A percentile compares a stretch with the other conserved stretches of the same genome.
These are phyloP conservation scores for Syngnathus floridae DNA, from an alignment of 2,113 vertebrate species.

Conservation along the genomic window DNA sequence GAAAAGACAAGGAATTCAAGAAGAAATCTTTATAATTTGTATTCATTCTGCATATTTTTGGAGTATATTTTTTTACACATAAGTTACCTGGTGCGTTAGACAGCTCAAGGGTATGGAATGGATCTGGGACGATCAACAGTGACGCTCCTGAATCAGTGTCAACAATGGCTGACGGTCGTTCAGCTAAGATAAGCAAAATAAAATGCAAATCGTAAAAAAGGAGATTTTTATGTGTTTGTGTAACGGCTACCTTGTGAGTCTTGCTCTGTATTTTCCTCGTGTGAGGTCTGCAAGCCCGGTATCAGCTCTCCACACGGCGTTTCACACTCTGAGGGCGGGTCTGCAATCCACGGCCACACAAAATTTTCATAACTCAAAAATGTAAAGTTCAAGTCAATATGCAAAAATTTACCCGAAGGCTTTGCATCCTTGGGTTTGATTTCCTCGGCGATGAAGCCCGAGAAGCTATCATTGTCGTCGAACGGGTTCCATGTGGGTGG, in stretches of 20 bases:
- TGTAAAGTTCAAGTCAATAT: background rate
- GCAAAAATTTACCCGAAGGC: constrained; percentile 70
- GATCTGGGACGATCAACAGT: constrained; percentile 79
- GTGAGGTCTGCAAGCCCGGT: constrained; percentile 73
- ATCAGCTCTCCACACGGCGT: constrained; percentile 81
- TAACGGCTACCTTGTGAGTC: constrained; percentile 44
- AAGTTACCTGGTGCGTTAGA: constrained; percentile 82
- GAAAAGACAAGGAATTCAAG: background rate
- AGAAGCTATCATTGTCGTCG: constrained; percentile 86
- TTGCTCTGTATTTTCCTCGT: constrained; percentile 52
- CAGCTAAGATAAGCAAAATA: constrained; percentile 30
- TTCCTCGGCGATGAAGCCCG: constrained; percentile 84
- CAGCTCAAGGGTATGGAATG: constrained; percentile 78
- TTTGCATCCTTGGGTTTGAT: constrained; percentile 83
- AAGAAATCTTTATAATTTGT: too few species aligned
- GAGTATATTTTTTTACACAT: too few species aligned
- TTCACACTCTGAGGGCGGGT: constrained; percentile 71
- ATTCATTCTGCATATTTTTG: too few species aligned
- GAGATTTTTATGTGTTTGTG: constrained; percentile 3
- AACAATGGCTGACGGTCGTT: constrained; percentile 50
- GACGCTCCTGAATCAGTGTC: constrained; percentile 71
- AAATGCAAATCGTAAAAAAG: background rate
- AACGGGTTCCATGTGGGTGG: constrained; percentile 88
- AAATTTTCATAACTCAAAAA: background rate
- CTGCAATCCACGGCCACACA: constrained; percentile 46